Conservation (phyloP, 2,888 invertebrate genomes). For the Aradus depressus region DNA sequence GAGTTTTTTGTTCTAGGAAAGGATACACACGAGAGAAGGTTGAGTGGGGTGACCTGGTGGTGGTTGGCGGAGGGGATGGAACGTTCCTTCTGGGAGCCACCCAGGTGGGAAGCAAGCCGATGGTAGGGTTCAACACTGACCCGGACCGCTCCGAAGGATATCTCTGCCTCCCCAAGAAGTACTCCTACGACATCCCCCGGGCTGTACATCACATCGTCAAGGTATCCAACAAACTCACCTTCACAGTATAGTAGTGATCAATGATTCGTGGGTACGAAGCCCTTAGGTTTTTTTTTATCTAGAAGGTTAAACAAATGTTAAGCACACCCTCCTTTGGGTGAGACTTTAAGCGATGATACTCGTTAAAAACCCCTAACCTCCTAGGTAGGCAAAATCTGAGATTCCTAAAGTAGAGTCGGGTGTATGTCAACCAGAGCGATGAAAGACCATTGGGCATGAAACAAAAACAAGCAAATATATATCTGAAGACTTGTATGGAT, state of each 20-base stretch:
- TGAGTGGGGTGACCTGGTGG: conserved; percentile 81
- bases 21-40: conserved; percentile 56
- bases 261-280: too few relatives aligned
- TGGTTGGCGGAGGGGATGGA: conserved; percentile 91
- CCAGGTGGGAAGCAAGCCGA: conserved; percentile 71
- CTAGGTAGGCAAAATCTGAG: too few relatives aligned
- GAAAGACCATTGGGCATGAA: too few relatives aligned
- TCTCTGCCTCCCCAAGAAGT: conserved; percentile 76
- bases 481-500: too few relatives aligned
- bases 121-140: conserved; percentile 94
- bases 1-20: conserved; percentile 37
- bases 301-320: too few relatives aligned
- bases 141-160: conserved; percentile 87
- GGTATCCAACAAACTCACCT: conserved; percentile 7
- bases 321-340: too few relatives aligned
- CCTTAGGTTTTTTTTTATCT: too few relatives aligned
- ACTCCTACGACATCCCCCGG: conserved; percentile 34
- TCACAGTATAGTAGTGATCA: neutral
- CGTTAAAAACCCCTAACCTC: too few relatives aligned
- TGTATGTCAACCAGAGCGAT: too few relatives aligned
- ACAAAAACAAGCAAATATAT: too few relatives aligned
- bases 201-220: conserved; percentile 19
- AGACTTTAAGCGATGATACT: too few relatives aligned
- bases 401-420: too few relatives aligned
- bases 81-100: conserved; percentile 91